phyloP scores from a whole-genome alignment of 2,888 invertebrate genomes.

The Harpalus rufipes region DNA sequence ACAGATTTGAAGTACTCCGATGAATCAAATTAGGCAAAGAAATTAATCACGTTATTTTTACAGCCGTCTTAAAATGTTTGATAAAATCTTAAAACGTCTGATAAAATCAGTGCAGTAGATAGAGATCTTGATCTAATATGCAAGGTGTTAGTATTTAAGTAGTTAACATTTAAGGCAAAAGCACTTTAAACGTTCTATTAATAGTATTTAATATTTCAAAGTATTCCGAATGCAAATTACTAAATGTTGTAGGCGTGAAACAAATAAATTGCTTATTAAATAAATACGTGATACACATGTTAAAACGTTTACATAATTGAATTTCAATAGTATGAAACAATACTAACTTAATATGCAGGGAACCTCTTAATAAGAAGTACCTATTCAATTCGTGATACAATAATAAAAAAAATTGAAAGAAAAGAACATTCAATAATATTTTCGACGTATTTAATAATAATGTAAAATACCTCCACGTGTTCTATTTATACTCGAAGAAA shows the following conservation, averaged over 20 bases:
- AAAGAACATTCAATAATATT: too few relatives aligned
- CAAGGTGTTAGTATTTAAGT: constrained; percentile 33
- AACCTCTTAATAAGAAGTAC: not conserved
- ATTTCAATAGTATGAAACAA: constrained; percentile 4
- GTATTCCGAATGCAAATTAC: not conserved
- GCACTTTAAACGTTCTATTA: constrained; percentile 10
- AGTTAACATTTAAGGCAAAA: constrained; percentile 27
- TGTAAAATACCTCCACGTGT: too few relatives aligned
- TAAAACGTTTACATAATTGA: not conserved
- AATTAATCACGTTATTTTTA: not conserved
- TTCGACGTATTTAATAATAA: too few relatives aligned
- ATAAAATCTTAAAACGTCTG: not conserved
- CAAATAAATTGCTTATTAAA: constrained; percentile 8
- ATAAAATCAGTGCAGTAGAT: not conserved
- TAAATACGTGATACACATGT: not conserved
- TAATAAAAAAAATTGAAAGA: too few relatives aligned
- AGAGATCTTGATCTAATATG: not conserved
- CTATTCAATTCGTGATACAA: not conserved
- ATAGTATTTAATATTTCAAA: not conserved
- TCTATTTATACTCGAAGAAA: too few relatives aligned
- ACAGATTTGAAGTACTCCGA: too few relatives aligned
- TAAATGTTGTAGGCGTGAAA: constrained; percentile 5
- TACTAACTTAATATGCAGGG: not conserved
- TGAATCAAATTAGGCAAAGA: not conserved
- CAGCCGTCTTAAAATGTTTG: not conserved